These are phyloP conservation scores for Aythya baeri DNA, from an alignment of 2,113 vertebrate genomes.

Conservation along the genomic window DNA sequence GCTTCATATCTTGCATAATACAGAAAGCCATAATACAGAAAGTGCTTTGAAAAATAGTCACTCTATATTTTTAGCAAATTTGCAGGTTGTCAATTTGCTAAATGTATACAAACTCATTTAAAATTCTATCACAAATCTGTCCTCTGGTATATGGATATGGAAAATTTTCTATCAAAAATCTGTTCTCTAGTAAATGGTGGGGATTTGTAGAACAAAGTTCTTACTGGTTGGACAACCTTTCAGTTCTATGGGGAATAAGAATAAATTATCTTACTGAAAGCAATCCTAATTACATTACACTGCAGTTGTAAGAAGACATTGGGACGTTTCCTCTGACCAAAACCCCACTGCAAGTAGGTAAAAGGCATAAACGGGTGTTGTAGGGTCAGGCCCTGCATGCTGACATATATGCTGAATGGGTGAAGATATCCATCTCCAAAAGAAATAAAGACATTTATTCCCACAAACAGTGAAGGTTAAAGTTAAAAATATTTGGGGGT, in stretches of 20 bases:
- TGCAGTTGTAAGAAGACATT: neutral
- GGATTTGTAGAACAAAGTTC: neutral
- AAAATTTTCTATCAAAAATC: neutral
- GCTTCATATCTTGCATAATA: neutral
- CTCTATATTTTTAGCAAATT: neutral
- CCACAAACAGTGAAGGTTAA: neutral
- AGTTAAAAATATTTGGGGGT: neutral
- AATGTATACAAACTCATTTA: neutral
- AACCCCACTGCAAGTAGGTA: neutral
- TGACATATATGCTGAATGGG: neutral
- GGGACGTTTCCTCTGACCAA: neutral
- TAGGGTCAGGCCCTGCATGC: neutral
- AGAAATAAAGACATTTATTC: neutral
- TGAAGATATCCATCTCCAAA: neutral
- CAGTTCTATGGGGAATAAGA: neutral
- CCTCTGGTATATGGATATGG: neutral
- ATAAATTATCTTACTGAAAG: neutral
- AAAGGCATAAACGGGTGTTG: neutral
- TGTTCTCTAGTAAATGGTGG: neutral
- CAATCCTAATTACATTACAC: neutral
- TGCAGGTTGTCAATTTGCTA: neutral
- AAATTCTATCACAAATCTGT: neutral
- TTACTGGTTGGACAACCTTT: neutral
- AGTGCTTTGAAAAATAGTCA: neutral
- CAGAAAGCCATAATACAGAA: neutral